phyloP scores from a whole-genome alignment of 2,888 invertebrate genomes.

The Lypha dubia region DNA sequence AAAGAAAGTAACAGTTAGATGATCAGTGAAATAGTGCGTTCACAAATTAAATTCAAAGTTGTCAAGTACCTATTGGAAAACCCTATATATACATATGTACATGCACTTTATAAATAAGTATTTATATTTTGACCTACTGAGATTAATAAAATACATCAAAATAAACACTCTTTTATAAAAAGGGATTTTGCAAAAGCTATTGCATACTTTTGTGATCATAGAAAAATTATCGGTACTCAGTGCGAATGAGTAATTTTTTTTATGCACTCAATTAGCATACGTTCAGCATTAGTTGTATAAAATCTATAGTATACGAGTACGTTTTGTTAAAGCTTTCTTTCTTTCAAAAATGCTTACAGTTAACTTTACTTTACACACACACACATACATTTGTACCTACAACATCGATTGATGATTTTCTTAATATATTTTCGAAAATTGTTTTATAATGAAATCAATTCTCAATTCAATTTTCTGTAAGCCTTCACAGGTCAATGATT shows the following conservation, averaged over 20 bases:
- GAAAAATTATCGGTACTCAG: background rate
- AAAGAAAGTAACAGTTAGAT: no score
- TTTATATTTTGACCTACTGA: no score
- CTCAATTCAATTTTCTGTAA: background rate
- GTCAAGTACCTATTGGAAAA: no score
- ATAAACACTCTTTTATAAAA: no score
- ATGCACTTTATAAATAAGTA: no score
- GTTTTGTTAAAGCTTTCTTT: background rate
- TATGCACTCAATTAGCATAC: background rate
- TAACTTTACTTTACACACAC: background rate
- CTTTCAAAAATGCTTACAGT: background rate
- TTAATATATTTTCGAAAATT: background rate
- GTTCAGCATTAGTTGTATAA: background rate
- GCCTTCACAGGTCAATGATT: slow-evolving; percentile 63
- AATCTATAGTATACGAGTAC: background rate
- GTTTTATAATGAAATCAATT: slow-evolving; percentile 20
- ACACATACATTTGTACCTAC: no score
- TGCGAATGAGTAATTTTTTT: background rate
- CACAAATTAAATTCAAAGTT: no score
- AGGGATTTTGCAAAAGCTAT: background rate
- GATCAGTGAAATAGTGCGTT: no score
- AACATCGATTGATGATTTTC: background rate
- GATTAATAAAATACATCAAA: no score
- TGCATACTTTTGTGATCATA: background rate
- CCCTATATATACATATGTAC: no score